Evolutionary conservation across 2,888 invertebrate species (phyloP).

Genomic region (Ephialtes manifestator): DNA sequence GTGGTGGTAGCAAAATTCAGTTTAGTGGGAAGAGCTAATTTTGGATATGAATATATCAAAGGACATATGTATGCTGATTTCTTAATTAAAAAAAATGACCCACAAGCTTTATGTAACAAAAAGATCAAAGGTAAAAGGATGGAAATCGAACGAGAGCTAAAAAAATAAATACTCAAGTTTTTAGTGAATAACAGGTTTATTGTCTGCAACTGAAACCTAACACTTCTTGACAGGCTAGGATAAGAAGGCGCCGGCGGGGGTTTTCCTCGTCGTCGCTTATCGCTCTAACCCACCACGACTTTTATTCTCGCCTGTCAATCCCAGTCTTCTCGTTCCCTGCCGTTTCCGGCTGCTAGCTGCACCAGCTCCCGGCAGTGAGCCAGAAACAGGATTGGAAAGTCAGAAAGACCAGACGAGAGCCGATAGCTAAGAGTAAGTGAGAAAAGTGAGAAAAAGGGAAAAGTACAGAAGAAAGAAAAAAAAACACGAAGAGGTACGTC

Average conservation of each 20-base stretch:
- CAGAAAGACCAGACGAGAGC: conserved; percentile 17
- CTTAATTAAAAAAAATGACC: background rate
- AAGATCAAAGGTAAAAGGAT: background rate
- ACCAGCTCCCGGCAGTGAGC: conserved; percentile 26
- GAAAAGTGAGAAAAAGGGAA: conserved; percentile 4
- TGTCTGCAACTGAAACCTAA: conserved; percentile 10
- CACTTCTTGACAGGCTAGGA: conserved; percentile 10
- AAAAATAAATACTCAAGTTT: background rate
- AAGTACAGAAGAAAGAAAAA: background rate
- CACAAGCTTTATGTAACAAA: background rate
- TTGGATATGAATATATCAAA: background rate
- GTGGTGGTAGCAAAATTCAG: background rate
- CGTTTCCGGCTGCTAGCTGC: conserved; percentile 41
- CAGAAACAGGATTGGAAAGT: conserved; percentile 34
- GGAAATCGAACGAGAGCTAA: background rate
- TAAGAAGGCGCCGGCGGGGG: conserved; percentile 22
- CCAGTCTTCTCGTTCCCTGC: conserved; percentile 42
- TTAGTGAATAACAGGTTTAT: background rate
- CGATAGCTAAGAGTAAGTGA: conserved; percentile 23
- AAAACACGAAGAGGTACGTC: conserved; percentile 18
- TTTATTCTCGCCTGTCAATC: conserved; percentile 49
- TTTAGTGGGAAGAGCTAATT: background rate
- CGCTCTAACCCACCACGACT: conserved; percentile 43
- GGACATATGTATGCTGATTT: background rate
- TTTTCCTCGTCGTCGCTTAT: conserved; percentile 31